Evolutionary conservation across 2,797 vertebrate genomes (phyloP).

Genomic region (Sebastes goodei): DNA sequence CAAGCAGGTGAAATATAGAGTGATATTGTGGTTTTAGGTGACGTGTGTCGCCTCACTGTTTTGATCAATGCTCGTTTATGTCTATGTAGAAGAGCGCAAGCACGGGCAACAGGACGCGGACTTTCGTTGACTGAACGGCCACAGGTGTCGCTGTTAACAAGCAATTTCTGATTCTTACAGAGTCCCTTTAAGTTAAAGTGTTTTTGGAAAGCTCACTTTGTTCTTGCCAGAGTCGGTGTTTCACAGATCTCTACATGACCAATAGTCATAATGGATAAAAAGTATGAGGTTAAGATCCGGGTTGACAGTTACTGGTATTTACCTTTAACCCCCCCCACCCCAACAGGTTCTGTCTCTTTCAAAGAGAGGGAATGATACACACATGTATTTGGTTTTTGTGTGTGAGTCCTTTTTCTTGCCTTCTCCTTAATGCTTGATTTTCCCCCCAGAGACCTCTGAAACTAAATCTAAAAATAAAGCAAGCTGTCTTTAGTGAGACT

Average conservation of each 20-base stretch:
- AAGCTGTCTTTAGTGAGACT: not conserved
- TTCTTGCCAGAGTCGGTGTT: not conserved
- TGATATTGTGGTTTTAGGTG: too few relatives aligned
- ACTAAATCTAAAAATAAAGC: not conserved
- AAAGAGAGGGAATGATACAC: not conserved
- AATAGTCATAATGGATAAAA: not conserved
- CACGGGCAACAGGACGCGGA: too few relatives aligned
- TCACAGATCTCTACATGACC: not conserved
- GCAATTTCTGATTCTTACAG: too few relatives aligned
- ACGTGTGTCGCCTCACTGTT: too few relatives aligned
- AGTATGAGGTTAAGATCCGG: not conserved
- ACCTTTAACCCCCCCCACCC: not conserved
- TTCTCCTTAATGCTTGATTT: not conserved
- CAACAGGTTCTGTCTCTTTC: not conserved
- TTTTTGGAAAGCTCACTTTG: not conserved
- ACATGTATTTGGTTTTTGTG: not conserved
- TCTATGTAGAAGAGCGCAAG: too few relatives aligned
- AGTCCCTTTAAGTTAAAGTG: not conserved
- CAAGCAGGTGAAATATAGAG: too few relatives aligned
- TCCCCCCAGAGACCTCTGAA: not conserved
- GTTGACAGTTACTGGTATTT: not conserved
- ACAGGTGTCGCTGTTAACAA: too few relatives aligned
- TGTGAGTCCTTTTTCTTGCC: not conserved
- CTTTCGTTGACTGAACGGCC: too few relatives aligned
- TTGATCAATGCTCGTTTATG: too few relatives aligned